A percentile compares a stretch with the other conserved stretches of the same genome.
Conservation (phyloP, 2,888 invertebrate species). For the Halocaridina rubra region DNA sequence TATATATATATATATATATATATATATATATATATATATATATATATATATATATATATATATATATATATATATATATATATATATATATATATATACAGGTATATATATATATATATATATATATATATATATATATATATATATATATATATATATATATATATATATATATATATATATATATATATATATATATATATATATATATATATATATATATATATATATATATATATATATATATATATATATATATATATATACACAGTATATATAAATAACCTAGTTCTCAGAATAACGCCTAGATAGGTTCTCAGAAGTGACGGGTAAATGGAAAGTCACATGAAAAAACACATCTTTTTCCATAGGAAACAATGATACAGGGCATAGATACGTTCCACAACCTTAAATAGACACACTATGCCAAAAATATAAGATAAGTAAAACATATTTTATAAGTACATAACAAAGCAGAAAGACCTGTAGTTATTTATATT, state of each 20-base stretch:
- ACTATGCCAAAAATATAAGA: too few relatives aligned
- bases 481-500: too few relatives aligned
- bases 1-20: not conserved
- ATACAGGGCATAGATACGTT: too few relatives aligned
- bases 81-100: not conserved
- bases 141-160: not conserved
- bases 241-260: not conserved
- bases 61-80: not conserved
- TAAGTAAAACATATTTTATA: too few relatives aligned
- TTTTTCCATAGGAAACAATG: too few relatives aligned
- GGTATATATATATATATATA: not conserved
- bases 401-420: too few relatives aligned
- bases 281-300: too few relatives aligned
- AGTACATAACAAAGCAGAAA: too few relatives aligned
- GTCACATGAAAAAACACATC: too few relatives aligned
- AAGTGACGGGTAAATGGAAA: too few relatives aligned
- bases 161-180: not conserved
- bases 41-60: not conserved
- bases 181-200: not conserved
- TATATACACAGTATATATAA: not conserved
- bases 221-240: not conserved
- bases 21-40: not conserved
- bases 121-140: not conserved
- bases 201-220: not conserved
- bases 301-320: too few relatives aligned